These are phyloP conservation scores for Heliothis subflexa DNA, from an alignment of 1,140 invertebrate species.

Conservation along the genomic window DNA sequence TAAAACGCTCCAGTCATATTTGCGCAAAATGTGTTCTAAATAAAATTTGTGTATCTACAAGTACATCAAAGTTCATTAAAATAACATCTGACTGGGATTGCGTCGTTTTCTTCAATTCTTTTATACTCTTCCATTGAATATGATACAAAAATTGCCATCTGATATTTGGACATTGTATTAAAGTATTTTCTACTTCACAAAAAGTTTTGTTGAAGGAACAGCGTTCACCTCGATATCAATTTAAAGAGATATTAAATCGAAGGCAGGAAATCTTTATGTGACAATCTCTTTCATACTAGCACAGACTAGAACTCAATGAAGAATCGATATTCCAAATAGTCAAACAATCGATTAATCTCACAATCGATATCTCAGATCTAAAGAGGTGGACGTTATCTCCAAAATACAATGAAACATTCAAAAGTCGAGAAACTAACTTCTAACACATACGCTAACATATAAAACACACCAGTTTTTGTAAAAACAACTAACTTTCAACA, in stretches of 20 bases:
- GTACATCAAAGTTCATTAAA: not conserved
- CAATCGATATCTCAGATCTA: not conserved
- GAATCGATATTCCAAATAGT: not conserved
- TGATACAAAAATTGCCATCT: not conserved
- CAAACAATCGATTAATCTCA: not conserved
- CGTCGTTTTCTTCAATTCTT: conserved; percentile 1
- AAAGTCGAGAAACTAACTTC: conserved; percentile 29
- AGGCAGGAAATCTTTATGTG: not conserved
- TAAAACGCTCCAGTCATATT: not conserved
- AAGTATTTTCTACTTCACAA: not conserved
- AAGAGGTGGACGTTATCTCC: not conserved
- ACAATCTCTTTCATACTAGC: not conserved
- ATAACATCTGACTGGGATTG: not conserved
- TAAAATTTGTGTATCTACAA: not conserved
- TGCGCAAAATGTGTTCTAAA: conserved; percentile 11
- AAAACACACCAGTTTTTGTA: conserved; percentile 47
- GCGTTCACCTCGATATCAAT: not conserved
- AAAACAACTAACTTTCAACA: conserved; percentile 40
- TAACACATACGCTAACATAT: conserved; percentile 40
- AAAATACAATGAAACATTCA: conserved; percentile 34
- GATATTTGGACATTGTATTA: conserved; percentile 1
- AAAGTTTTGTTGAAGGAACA: not conserved
- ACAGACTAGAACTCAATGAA: not conserved
- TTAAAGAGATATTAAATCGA: not conserved
- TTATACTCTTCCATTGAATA: not conserved